Evolutionary conservation across 1,140 invertebrate genomes (phyloP), one percentile per base, ranked within the genome.

Genomic region (Zaprionus taronus): DNA sequence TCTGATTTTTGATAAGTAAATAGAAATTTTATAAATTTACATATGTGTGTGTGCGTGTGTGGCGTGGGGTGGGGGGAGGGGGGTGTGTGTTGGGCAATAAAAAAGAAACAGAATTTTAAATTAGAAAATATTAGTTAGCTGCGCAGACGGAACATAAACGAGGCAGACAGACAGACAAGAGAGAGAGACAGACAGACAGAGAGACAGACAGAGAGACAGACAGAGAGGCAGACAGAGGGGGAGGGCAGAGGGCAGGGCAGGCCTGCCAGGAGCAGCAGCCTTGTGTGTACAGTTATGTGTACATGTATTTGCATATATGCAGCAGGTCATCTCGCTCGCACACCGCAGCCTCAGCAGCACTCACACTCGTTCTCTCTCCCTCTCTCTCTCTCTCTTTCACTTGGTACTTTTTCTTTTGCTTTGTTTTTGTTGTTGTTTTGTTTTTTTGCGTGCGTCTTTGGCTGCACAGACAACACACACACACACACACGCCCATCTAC

Each of bases 21-120:
- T 89, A 89, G 81, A 89, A 81, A 89, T 79, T 71, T 90, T 85
- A 90, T 85, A 90, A 87, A 87, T 87, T 89, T 87, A 79, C 83
- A 87, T 84, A 74, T 38, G 47, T 38, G 51, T 56, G 24, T 28
- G 22, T 63, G 49, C 36, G 49, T 55, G 53, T 68, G 20, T 20
- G 20, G 20, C 20, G 20, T 20, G 20, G 20, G 20, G 1, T 1
- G 1, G 7, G 49, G 53, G 41, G 34, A 65, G 12, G 51, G 44
- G 67, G 26, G 66, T 64, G 70, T 24, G 56, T 38, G 64, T 36
- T 28, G 12, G 68, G 85, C 78, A 87, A 89, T 87, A 87, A 89
- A 87, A 86, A 89, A 90, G 85, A 90, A 90, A 90, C 85, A 89
- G 85, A 90, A 89, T 89, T 89, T 85, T 85, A 89, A 89, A 89